Conservation (phyloP, 2,113 vertebrate genomes). For the Dendropsophus ebraccatus region DNA sequence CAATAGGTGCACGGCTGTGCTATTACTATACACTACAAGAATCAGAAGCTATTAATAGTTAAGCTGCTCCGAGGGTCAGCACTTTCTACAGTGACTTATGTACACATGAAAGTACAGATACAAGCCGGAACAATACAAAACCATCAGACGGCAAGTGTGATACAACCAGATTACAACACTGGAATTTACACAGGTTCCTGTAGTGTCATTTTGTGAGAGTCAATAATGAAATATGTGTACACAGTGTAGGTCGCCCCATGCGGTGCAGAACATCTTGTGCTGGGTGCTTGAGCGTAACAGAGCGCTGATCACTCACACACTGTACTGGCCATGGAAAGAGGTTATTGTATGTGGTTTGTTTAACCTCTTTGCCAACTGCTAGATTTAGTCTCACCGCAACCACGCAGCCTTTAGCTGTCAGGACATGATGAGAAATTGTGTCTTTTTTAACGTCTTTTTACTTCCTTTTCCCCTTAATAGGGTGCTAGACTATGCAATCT, state of each 20-base stretch:
- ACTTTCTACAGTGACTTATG: not conserved
- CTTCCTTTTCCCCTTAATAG: too few relatives aligned
- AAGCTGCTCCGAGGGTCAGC: not conserved
- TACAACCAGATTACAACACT: not conserved
- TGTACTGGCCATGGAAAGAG: not conserved
- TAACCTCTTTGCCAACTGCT: not conserved
- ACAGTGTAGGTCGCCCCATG: conserved; percentile 39
- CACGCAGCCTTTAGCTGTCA: too few relatives aligned
- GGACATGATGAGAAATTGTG: too few relatives aligned
- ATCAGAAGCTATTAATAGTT: conserved; percentile 23
- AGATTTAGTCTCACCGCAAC: not conserved
- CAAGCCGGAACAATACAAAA: not conserved
- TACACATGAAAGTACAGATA: conserved; percentile 18
- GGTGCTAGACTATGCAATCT: too few relatives aligned
- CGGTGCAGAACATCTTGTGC: conserved; percentile 39
- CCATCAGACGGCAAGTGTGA: not conserved
- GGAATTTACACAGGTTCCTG: not conserved
- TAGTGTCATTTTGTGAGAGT: not conserved
- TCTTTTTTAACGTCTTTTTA: too few relatives aligned
- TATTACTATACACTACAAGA: not conserved
- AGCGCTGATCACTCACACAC: not conserved
- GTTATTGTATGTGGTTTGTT: not conserved
- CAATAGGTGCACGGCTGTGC: not conserved
- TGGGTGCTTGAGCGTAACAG: not conserved
- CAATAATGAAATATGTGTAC: conserved; percentile 34